Percentiles rank a stretch among this genome's conserved stretches.
Conservation (phyloP, 2,888 invertebrate species). For the Lapara coniferarum region DNA sequence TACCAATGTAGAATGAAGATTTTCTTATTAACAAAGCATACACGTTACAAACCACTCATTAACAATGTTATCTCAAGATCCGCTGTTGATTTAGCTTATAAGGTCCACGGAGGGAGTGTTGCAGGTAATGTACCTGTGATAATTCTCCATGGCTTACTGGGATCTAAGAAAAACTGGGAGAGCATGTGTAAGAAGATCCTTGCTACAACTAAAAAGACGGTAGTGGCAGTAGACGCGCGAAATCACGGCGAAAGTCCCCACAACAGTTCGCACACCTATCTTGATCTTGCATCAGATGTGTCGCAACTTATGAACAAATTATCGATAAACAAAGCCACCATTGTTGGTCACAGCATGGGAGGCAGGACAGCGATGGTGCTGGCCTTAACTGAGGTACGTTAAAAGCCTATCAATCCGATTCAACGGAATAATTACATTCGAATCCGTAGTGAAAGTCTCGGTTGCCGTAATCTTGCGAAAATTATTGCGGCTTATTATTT, state of each 20-base stretch:
- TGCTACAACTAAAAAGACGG: slow-evolving; percentile 87
- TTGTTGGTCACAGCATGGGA: slow-evolving; percentile 97
- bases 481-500: no score
- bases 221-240: slow-evolving; percentile 93
- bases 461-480: no score
- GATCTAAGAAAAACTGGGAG: slow-evolving; percentile 94
- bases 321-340: slow-evolving; percentile 82
- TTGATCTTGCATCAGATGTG: slow-evolving; percentile 90
- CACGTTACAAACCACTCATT: neutral
- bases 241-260: slow-evolving; percentile 98
- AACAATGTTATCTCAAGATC: slow-evolving; percentile 17
- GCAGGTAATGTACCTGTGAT: slow-evolving; percentile 52
- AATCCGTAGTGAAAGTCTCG: no score
- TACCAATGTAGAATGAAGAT: slow-evolving; percentile 18
- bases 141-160: slow-evolving; percentile 93
- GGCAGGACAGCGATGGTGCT: slow-evolving; percentile 93
- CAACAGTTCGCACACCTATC: slow-evolving; percentile 87
- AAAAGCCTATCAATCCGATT: no score
- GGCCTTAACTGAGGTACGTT: slow-evolving; percentile 86
- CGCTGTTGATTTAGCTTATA: slow-evolving; percentile 54
- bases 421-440: neutral
- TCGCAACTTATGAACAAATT: slow-evolving; percentile 84
- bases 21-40: slow-evolving; percentile 14
- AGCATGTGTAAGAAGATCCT: slow-evolving; percentile 88
- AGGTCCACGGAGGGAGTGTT: slow-evolving; percentile 52